phyloP scores from a whole-genome alignment of 37 sponge, comb jelly and placozoan genomes.

The Halisarca cf. caerulea region DNA sequence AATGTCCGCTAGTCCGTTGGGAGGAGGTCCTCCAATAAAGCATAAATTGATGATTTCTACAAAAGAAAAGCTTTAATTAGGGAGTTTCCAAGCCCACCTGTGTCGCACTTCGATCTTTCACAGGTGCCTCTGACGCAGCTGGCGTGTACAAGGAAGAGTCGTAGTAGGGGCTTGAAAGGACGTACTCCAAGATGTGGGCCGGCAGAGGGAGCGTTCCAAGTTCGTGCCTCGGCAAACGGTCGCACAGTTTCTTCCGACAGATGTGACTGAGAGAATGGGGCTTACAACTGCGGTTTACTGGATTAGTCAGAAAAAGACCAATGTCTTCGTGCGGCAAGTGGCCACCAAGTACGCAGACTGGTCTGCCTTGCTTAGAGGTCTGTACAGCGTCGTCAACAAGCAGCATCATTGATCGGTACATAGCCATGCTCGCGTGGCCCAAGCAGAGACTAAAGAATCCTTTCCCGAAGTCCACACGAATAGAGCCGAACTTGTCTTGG shows the following conservation, averaged over 20 bases:
- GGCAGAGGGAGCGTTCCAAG: conserved; percentile 42
- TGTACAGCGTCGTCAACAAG: conserved; percentile 42
- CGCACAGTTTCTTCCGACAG: conserved; percentile 43
- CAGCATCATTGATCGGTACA: conserved; percentile 54
- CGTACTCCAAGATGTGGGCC: conserved; percentile 31
- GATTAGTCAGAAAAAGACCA: conserved; percentile 51
- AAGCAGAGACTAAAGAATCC: conserved; percentile 67
- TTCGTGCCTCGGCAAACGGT: conserved; percentile 45
- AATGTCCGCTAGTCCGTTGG: too few relatives aligned
- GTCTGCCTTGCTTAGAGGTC: conserved; percentile 35
- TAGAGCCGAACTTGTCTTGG: conserved; percentile 50
- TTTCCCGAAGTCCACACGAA: conserved; percentile 73
- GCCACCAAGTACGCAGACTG: conserved; percentile 65
- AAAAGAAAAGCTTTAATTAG: too few relatives aligned
- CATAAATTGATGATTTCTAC: too few relatives aligned
- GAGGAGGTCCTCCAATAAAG: too few relatives aligned
- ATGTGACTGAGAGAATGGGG: conserved; percentile 52
- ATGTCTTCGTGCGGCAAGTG: conserved; percentile 31
- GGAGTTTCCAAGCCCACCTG: too few relatives aligned
- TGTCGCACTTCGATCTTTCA: too few relatives aligned
- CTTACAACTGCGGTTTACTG: conserved; percentile 43
- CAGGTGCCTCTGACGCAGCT: not conserved
- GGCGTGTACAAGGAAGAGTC: conserved; percentile 31
- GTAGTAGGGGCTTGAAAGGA: conserved; percentile 50
- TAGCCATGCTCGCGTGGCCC: conserved; percentile 56